Evolutionary conservation across 2,113 vertebrate genomes (phyloP).

Genomic region (Ictalurus punctatus): DNA sequence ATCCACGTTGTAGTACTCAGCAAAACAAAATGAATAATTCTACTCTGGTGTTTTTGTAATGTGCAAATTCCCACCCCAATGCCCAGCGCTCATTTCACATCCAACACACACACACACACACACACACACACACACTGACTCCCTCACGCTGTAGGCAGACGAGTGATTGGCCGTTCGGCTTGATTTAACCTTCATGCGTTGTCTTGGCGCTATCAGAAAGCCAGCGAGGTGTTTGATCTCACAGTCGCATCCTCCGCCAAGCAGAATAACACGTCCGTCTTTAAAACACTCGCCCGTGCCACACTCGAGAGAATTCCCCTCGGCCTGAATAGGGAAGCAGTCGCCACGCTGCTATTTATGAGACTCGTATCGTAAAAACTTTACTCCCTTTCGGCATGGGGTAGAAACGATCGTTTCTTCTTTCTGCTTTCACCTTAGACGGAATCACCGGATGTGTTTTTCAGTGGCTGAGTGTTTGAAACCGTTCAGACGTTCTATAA

Average conservation of each 20-base stretch:
- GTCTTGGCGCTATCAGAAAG: constrained; percentile 16
- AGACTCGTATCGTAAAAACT: constrained; percentile 20
- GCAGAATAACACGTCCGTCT: constrained; percentile 19
- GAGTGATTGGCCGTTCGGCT: constrained; percentile 34
- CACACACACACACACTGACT: constrained; percentile 6
- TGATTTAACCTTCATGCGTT: constrained; percentile 46
- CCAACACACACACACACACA: constrained; percentile 16
- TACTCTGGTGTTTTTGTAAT: constrained; percentile 26
- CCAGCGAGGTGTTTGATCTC: constrained; percentile 26
- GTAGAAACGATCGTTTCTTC: neutral
- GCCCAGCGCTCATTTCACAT: constrained; percentile 37
- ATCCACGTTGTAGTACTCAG: constrained; percentile 33
- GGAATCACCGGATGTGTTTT: neutral
- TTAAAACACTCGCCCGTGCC: constrained; percentile 15
- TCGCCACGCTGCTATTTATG: constrained; percentile 30
- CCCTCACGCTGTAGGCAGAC: neutral
- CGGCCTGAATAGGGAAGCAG: constrained; percentile 13
- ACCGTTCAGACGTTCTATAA: neutral
- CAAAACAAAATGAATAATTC: constrained; percentile 50
- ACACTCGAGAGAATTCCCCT: constrained; percentile 17
- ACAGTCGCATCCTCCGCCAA: neutral
- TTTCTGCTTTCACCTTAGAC: neutral
- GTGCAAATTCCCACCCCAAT: constrained; percentile 17
- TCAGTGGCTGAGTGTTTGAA: neutral
- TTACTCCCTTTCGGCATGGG: constrained; percentile 19